Percentiles rank a stretch among this genome's conserved stretches.
Conservation (phyloP, 2,888 invertebrate genomes). For the Ochlodes sylvanus region DNA sequence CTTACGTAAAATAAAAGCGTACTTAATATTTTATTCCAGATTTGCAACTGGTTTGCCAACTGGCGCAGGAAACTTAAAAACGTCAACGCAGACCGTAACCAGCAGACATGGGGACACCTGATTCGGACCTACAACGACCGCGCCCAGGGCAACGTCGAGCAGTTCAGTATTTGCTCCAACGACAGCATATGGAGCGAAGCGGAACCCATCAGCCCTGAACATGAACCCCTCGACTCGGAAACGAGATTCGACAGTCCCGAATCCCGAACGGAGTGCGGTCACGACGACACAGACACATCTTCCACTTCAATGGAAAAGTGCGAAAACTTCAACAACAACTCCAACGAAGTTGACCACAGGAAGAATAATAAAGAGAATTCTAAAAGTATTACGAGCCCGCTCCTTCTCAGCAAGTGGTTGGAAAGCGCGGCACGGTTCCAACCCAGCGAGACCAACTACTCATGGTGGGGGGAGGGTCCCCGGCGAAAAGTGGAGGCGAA, state of each 20-base stretch:
- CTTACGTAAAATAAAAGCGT: too few species aligned
- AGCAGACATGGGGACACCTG: constrained; percentile 90
- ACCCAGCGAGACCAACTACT: constrained; percentile 89
- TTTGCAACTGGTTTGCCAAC: constrained; percentile 94
- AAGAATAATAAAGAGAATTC: constrained; percentile 53
- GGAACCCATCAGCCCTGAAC: constrained; percentile 66
- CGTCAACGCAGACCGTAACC: constrained; percentile 88
- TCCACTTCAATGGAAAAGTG: constrained; percentile 58
- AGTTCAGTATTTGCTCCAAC: constrained; percentile 91
- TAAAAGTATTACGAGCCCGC: constrained; percentile 76
- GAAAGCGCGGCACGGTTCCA: constrained; percentile 90
- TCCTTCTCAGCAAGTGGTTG: constrained; percentile 90
- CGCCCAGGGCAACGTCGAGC: constrained; percentile 91
- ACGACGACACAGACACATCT: constrained; percentile 66
- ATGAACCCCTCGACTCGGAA: constrained; percentile 58
- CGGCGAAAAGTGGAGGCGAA: constrained; percentile 62
- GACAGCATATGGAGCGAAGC: constrained; percentile 92
- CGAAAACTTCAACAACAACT: constrained; percentile 70
- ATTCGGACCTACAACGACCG: constrained; percentile 90
- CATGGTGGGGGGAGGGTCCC: constrained; percentile 85
- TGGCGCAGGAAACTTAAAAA: constrained; percentile 92
- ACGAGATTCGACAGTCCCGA: constrained; percentile 63
- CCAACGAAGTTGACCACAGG: constrained; percentile 56
- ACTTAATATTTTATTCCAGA: constrained; percentile 69
- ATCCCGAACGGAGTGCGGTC: constrained; percentile 56